Conservation (phyloP, 2,113 vertebrate species). For the Rhea pennata region DNA sequence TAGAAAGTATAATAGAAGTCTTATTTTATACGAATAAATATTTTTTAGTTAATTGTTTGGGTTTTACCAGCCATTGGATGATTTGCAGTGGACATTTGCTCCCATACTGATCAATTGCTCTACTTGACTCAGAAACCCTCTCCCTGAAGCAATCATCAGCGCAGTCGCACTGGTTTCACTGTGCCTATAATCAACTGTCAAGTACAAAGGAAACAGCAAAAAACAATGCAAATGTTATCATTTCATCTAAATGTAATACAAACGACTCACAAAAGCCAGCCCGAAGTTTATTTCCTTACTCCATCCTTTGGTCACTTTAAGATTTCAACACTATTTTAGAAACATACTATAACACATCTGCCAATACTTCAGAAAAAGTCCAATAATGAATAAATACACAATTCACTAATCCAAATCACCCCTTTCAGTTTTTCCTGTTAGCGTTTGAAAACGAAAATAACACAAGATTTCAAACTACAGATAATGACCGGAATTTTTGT, state of each 20-base stretch:
- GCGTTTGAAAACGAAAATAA: not conserved
- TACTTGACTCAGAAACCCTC: constrained; percentile 88
- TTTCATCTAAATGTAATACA: not conserved
- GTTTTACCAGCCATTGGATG: constrained; percentile 92
- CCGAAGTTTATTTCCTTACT: not conserved
- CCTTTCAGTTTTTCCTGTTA: not conserved
- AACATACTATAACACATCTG: not conserved
- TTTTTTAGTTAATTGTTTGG: not conserved
- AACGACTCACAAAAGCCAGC: not conserved
- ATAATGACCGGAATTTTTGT: not conserved
- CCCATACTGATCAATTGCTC: constrained; percentile 93
- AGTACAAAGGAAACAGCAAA: not conserved
- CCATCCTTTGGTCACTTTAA: not conserved
- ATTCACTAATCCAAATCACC: not conserved
- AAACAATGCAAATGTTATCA: not conserved
- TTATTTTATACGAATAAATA: not conserved
- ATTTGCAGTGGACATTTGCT: constrained; percentile 85
- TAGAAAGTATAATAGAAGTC: no score
- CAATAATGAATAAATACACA: not conserved
- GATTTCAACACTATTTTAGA: not conserved
- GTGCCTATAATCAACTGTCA: constrained; percentile 92
- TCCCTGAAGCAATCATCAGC: constrained; percentile 91
- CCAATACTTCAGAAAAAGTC: not conserved
- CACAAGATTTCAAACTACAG: fast-evolving
- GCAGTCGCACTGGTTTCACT: constrained; percentile 88